phyloP scores from a whole-genome alignment of 53 echinoderm and acorn worm species.

The Echinometra lucunter region DNA sequence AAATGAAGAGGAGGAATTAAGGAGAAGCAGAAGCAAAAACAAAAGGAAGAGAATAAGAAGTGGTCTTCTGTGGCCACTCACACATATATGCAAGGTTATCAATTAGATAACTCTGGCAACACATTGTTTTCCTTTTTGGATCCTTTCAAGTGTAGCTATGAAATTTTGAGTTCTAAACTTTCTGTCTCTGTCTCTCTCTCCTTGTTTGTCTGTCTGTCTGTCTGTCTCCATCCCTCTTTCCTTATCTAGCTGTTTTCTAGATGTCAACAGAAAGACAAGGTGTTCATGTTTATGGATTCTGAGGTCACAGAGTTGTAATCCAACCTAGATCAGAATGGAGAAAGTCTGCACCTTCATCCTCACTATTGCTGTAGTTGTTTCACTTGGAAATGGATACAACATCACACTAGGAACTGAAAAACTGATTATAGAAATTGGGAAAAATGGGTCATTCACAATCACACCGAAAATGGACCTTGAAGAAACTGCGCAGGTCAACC shows the following conservation, averaged over 20 bases:
- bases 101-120: no score
- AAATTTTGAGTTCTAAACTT: no score
- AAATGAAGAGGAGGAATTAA: no score
- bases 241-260: background rate
- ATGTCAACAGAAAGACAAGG: background rate
- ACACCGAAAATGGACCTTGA: slow-evolving; percentile 51
- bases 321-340: background rate
- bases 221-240: background rate
- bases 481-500: slow-evolving; percentile 61
- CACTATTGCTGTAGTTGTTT: background rate
- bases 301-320: background rate
- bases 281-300: background rate
- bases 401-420: background rate
- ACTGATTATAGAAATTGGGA: slow-evolving; percentile 71
- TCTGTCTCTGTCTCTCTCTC: no score
- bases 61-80: no score
- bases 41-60: no score
- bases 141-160: no score
- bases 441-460: slow-evolving; percentile 68
- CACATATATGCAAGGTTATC: no score
- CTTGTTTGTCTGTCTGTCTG: background rate
- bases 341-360: background rate
- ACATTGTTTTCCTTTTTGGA: no score
- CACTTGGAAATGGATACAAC: background rate
- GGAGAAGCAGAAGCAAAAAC: no score